Evolutionary conservation across 1,140 invertebrate species (phyloP), one percentile per base, ranked within the genome.

Genomic region (Drosophila ambigua): DNA sequence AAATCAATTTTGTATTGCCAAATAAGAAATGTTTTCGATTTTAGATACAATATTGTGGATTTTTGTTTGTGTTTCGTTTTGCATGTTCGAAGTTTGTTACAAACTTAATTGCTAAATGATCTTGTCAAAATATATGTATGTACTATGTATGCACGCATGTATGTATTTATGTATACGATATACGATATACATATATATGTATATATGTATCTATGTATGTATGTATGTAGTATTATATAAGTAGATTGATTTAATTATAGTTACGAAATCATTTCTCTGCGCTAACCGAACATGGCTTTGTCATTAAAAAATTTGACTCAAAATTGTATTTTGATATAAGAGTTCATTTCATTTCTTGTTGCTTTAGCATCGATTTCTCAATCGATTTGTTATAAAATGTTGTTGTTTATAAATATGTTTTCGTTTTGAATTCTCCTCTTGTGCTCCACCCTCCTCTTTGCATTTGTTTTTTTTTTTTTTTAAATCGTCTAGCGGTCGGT

Each of bases 241-340:
- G 46, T 60, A 24, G 31, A 28, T 65, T 52, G 35, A 39, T 73
- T 45, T 31, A 13, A 26, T 20, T 39, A 50, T 50, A 44, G 28
- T 62, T 62, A 53, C 50, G 57, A 62, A 61, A 68, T 69, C 44
- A 68, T 69, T 69, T 69, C 66, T 69, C 66, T 50, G 66, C 35
- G 35, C 64, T 69, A 31, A 45, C 51, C 65, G 51, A 73, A 58
- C 62, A 63, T 64, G 50, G 59, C 68, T 51, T 53, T 57, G 35
- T 64, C 54, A 67, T 68, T 72, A 75, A 83, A 83, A 60, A 62
- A 74, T 77, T 77, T 77, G 35, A 77, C 59, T 88, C 83, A 88
- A 88, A 88, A 88, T 88, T 88, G 63, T 73, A 87, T 88, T 88
- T 88, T 88, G 83, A 88, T 88, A 87, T 78, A 77, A 79, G 83